phyloP scores from a whole-genome alignment of 2,113 vertebrate genomes.

The Tenebrosternarchus preto region DNA sequence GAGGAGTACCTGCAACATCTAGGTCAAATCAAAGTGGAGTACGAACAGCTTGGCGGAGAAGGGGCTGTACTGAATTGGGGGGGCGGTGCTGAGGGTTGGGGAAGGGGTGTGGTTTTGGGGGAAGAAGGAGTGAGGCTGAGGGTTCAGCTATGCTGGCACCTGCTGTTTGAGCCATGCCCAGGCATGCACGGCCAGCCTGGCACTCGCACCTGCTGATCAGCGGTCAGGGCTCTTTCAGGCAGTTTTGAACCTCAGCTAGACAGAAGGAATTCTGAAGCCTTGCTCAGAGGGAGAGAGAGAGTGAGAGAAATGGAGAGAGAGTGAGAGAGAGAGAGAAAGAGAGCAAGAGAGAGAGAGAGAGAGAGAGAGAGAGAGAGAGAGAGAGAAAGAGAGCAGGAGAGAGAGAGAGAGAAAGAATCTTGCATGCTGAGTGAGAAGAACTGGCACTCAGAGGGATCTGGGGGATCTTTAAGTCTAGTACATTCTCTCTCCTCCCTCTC shows the following conservation, averaged over 20 bases:
- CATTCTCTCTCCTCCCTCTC: no score
- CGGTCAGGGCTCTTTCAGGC: slow-evolving; percentile 27
- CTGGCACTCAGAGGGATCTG: no score
- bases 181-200: slow-evolving; percentile 36
- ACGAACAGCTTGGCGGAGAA: slow-evolving; percentile 22
- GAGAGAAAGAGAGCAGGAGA: no score
- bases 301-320: neutral
- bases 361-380: neutral
- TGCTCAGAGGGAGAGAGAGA: no score
- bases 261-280: no score
- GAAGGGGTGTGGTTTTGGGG: neutral
- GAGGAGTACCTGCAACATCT: neutral
- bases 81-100: slow-evolving; percentile 16
- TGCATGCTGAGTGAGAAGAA: no score
- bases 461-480: no score
- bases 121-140: neutral
- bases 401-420: no score
- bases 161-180: slow-evolving; percentile 51
- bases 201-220: slow-evolving; percentile 11
- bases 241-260: slow-evolving; percentile 8
- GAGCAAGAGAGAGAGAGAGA: no score
- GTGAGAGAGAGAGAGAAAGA: no score
- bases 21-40: slow-evolving; percentile 4
- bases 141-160: slow-evolving; percentile 54
- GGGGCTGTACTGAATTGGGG: slow-evolving; percentile 39